phyloP scores from a whole-genome alignment of 2,888 invertebrate species.

The Agrotis segetum region DNA sequence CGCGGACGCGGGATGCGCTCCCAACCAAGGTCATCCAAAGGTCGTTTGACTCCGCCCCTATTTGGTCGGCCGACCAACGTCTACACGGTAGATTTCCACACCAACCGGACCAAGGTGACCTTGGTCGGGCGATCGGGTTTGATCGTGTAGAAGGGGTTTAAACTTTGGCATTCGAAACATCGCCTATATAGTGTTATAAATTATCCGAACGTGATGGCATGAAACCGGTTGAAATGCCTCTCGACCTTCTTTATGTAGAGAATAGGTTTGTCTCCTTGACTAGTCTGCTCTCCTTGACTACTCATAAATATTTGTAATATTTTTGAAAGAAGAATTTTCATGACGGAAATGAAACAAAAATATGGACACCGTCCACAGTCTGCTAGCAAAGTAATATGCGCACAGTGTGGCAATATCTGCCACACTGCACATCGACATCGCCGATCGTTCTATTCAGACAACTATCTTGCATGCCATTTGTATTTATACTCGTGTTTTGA shows the following conservation, averaged over 20 bases:
- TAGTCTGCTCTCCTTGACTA: background rate
- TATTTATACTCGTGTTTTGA: no score
- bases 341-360: slow-evolving; percentile 37
- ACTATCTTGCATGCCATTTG: no score
- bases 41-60: no score
- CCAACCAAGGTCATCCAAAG: no score
- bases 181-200: slow-evolving; percentile 48
- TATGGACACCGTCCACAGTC: slow-evolving; percentile 10
- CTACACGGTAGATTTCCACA: no score
- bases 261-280: background rate
- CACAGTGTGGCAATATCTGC: no score
- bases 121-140: no score
- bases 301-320: slow-evolving; percentile 9
- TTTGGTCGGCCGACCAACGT: no score
- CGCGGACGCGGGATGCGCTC: no score
- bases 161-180: slow-evolving; percentile 37
- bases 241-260: slow-evolving; percentile 10
- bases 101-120: no score
- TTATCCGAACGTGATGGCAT: slow-evolving; percentile 54
- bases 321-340: background rate
- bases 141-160: no score
- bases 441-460: background rate
- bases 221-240: slow-evolving; percentile 29
- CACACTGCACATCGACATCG: background rate
- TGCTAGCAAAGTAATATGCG: no score